Percentiles rank a stretch among this genome's conserved stretches.
These are phyloP conservation scores for Prosopocoilus inquinatus DNA, from an alignment of 2,888 invertebrate genomes.

Conservation along the genomic window DNA sequence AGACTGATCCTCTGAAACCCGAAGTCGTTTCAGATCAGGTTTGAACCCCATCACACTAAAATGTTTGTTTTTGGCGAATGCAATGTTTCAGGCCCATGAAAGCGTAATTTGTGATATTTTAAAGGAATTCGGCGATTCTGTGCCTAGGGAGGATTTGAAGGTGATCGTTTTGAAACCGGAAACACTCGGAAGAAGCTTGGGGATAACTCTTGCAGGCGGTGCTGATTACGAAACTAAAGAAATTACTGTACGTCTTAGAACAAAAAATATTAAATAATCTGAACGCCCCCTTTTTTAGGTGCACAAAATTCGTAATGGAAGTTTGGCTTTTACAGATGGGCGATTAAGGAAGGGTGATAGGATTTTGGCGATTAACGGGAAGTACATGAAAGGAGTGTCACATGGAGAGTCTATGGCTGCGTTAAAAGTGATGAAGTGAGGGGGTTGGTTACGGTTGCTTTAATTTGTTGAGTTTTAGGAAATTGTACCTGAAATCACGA, in stretches of 20 bases:
- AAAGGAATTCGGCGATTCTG: constrained; percentile 16
- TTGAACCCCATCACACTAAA: not conserved
- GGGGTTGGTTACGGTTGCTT: not conserved
- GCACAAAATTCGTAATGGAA: constrained; percentile 82
- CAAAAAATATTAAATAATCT: constrained; percentile 8
- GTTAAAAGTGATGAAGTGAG: constrained; percentile 64
- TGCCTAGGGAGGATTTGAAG: constrained; percentile 21
- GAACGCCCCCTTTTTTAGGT: constrained; percentile 57
- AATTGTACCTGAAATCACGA: constrained; percentile 33
- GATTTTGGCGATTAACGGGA: constrained; percentile 85
- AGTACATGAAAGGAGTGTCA: constrained; percentile 76
- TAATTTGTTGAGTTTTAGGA: constrained; percentile 29
- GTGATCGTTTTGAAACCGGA: constrained; percentile 51
- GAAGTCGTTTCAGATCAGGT: constrained; percentile 1
- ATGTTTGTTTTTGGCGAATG: not conserved
- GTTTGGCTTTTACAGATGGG: constrained; percentile 84
- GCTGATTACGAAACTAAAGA: constrained; percentile 89
- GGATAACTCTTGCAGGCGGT: constrained; percentile 85
- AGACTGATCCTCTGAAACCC: not conserved
- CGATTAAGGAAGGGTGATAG: constrained; percentile 83
- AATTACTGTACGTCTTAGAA: constrained; percentile 68
- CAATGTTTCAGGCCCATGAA: not conserved
- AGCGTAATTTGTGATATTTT: constrained; percentile 2
- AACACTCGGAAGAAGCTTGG: constrained; percentile 71
- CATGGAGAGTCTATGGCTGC: constrained; percentile 85